A percentile compares a stretch with the other conserved stretches of the same genome.
Conservation (phyloP, 1,140 invertebrate species). For the Linepithema humile region DNA sequence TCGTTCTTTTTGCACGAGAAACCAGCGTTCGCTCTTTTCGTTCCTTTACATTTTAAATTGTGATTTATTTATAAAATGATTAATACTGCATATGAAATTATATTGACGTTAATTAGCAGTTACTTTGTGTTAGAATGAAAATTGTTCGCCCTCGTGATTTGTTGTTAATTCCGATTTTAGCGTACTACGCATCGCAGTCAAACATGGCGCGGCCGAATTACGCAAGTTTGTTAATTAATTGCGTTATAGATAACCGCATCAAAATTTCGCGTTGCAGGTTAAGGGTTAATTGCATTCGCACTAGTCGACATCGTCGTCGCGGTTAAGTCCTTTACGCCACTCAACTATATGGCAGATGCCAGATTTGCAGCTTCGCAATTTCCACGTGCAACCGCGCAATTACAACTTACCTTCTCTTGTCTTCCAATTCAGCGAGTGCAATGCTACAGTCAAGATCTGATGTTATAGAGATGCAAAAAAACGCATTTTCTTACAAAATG, state of each 20-base stretch:
- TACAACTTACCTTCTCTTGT: slow-evolving; percentile 51
- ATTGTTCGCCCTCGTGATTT: slow-evolving; percentile 7
- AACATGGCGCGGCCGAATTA: slow-evolving; percentile 24
- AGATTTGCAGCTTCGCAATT: slow-evolving; percentile 72
- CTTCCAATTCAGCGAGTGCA: slow-evolving; percentile 2
- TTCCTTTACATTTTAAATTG: neutral
- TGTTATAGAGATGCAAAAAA: neutral
- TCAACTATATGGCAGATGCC: slow-evolving; percentile 68
- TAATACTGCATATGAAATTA: neutral
- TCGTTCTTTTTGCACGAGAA: too few species aligned
- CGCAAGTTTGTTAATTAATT: slow-evolving; percentile 72
- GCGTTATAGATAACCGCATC: slow-evolving; percentile 71
- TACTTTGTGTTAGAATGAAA: slow-evolving; percentile 14
- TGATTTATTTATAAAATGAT: neutral
- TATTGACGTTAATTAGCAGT: slow-evolving; percentile 34
- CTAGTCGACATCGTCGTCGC: slow-evolving; percentile 64
- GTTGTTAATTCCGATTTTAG: slow-evolving; percentile 30
- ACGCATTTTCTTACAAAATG: neutral
- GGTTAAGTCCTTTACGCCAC: slow-evolving; percentile 69
- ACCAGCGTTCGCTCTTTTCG: too few species aligned
- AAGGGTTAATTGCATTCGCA: slow-evolving; percentile 72
- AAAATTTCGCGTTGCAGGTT: slow-evolving; percentile 71
- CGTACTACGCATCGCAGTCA: slow-evolving; percentile 16
- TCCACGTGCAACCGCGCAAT: slow-evolving; percentile 63
- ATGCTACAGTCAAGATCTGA: slow-evolving; percentile 11